phyloP scores from a whole-genome alignment of 2,888 invertebrate genomes.

The Pristionchus exspectatus region DNA sequence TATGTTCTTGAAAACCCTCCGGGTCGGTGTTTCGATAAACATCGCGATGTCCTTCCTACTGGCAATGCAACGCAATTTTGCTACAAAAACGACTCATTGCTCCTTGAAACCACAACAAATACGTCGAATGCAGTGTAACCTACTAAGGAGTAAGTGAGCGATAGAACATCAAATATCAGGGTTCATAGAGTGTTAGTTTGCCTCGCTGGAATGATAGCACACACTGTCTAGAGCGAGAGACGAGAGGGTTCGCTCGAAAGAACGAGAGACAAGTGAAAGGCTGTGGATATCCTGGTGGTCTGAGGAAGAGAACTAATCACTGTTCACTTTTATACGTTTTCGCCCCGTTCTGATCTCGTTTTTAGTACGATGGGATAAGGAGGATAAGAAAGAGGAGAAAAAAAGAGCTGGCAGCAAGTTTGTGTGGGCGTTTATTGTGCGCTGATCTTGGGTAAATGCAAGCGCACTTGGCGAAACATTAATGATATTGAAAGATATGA shows the following conservation, averaged over 20 bases:
- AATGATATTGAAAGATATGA: too few relatives aligned
- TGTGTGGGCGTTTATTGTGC: neutral
- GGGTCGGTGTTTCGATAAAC: too few relatives aligned
- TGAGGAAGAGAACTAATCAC: neutral
- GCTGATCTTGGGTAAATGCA: neutral
- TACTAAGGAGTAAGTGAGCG: neutral
- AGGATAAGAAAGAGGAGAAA: neutral
- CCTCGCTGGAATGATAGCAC: neutral
- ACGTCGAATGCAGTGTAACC: neutral
- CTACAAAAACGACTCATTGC: too few relatives aligned
- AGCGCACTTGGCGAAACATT: too few relatives aligned
- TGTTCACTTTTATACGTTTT: neutral
- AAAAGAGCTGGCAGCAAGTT: neutral
- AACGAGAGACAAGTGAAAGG: neutral
- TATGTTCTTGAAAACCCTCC: too few relatives aligned
- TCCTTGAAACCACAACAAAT: neutral
- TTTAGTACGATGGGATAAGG: neutral
- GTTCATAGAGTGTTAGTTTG: too few relatives aligned
- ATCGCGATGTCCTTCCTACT: too few relatives aligned
- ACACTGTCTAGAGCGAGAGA: neutral
- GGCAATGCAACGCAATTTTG: too few relatives aligned
- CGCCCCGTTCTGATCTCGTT: neutral
- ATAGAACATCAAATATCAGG: neutral
- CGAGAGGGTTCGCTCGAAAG: neutral
- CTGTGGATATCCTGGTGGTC: neutral